These are phyloP conservation scores for Hymenopus coronatus DNA, from an alignment of 2,888 invertebrate genomes.

Conservation along the genomic window DNA sequence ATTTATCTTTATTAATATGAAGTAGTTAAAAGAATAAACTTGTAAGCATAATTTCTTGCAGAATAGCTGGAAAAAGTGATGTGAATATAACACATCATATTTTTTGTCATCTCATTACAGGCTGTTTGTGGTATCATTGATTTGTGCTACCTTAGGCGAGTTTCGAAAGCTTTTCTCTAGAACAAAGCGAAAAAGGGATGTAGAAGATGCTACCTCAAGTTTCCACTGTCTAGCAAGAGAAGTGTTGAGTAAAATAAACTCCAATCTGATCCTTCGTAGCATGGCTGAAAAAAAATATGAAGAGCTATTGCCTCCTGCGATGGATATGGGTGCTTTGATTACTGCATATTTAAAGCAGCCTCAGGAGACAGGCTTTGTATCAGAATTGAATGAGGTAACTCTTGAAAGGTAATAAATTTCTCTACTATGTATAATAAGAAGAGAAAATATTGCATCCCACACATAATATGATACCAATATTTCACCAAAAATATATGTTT, in stretches of 20 bases:
- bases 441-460: no score
- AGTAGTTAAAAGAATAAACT: no score
- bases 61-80: no score
- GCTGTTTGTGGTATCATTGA: neutral
- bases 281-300: neutral
- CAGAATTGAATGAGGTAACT: neutral
- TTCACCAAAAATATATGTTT: no score
- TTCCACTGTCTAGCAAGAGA: neutral
- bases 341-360: neutral
- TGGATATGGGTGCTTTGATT: neutral
- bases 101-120: neutral
- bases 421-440: no score
- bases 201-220: neutral
- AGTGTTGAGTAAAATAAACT: neutral
- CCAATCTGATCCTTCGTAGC: neutral
- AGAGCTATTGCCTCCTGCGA: neutral
- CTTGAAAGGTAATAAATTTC: neutral
- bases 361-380: neutral
- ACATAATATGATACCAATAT: no score
- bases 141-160: neutral
- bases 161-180: constrained; percentile 2
- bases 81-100: no score
- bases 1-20: no score
- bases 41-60: no score
- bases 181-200: constrained; percentile 10